Evolutionary conservation across 2,888 invertebrate genomes (phyloP).

Genomic region (Orchestes rusci): DNA sequence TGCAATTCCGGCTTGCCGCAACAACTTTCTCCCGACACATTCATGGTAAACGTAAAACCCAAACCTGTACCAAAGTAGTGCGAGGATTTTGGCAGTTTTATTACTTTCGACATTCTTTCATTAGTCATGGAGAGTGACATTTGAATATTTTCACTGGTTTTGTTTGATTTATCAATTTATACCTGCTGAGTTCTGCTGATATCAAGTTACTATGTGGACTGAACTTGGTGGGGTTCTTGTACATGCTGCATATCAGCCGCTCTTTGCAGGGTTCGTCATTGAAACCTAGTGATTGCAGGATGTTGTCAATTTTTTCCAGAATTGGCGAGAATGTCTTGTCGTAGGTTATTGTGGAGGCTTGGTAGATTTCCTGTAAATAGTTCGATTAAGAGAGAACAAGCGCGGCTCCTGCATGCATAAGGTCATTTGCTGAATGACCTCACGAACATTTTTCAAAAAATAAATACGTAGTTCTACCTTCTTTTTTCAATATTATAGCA

Average conservation of each 20-base stretch:
- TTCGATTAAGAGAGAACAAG: too few species aligned
- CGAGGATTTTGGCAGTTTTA: too few species aligned
- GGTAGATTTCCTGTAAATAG: slow-evolving; percentile 39
- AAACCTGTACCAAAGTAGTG: too few species aligned
- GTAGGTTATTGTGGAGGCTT: slow-evolving; percentile 41
- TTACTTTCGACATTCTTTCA: too few species aligned
- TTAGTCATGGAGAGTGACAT: too few species aligned
- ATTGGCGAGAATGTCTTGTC: slow-evolving; percentile 72
- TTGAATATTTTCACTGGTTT: too few species aligned
- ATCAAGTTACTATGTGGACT: slow-evolving; percentile 82
- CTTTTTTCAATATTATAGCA: too few species aligned
- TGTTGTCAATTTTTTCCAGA: slow-evolving; percentile 67
- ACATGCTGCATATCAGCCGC: slow-evolving; percentile 75
- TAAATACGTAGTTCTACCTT: too few species aligned
- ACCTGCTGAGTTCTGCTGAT: slow-evolving; percentile 85
- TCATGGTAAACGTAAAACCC: not conserved
- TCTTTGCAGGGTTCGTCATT: slow-evolving; percentile 67
- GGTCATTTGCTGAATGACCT: too few species aligned
- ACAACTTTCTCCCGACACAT: not conserved
- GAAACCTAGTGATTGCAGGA: slow-evolving; percentile 55
- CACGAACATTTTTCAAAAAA: too few species aligned
- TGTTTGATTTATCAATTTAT: too few species aligned
- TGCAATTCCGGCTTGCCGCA: not conserved
- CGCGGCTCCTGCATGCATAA: too few species aligned
- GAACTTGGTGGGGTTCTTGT: slow-evolving; percentile 73